These are phyloP conservation scores for Dromas ardeola DNA, from an alignment of 2,113 vertebrate species.

Conservation along the genomic window DNA sequence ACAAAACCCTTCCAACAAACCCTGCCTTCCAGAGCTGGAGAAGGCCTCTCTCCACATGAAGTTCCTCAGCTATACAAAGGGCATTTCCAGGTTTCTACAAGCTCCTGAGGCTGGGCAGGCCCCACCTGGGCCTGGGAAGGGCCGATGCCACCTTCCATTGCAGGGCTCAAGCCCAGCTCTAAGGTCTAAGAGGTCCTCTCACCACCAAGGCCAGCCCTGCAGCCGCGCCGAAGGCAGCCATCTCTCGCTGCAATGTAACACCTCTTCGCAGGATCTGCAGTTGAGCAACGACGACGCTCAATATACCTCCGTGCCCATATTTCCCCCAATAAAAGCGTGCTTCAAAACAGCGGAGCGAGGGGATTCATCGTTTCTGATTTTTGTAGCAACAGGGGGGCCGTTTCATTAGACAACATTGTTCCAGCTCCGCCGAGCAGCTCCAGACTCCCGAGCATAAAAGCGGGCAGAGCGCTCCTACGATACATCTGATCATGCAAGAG, in stretches of 20 bases:
- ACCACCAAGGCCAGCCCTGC: background rate
- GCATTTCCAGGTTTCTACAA: background rate
- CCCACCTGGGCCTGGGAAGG: background rate
- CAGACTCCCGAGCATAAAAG: background rate
- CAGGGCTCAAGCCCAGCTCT: background rate
- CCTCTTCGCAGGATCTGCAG: background rate
- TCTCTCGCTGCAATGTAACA: background rate
- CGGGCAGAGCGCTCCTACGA: background rate
- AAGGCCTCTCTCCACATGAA: background rate
- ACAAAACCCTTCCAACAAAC: background rate
- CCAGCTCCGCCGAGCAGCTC: slow-evolving; percentile 14
- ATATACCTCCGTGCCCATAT: background rate
- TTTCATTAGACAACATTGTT: slow-evolving; percentile 42
- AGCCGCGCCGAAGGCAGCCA: accelerated
- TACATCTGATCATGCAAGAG: slow-evolving; percentile 7
- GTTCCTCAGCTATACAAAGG: background rate
- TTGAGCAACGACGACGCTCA: background rate
- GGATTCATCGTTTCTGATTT: slow-evolving; percentile 39
- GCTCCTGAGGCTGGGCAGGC: background rate
- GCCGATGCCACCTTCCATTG: background rate
- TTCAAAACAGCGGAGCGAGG: background rate
- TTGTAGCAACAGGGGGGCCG: slow-evolving; percentile 3
- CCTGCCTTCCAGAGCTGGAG: background rate
- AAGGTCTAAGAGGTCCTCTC: background rate
- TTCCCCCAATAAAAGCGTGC: background rate